Evolutionary conservation across 1,140 invertebrate genomes (phyloP).

Genomic region (Lineus longissimus): DNA sequence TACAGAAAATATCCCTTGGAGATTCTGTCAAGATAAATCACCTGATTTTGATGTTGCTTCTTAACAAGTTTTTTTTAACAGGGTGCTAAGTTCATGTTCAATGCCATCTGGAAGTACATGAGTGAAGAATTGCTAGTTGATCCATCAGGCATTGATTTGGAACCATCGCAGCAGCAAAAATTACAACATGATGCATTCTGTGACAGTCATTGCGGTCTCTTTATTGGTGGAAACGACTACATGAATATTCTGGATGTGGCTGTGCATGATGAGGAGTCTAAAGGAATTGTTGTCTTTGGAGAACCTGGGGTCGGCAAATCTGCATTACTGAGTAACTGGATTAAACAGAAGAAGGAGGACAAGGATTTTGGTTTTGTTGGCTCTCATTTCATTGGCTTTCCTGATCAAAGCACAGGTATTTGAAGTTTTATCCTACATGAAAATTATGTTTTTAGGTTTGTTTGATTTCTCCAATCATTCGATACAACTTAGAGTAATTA

Average conservation of each 20-base stretch:
- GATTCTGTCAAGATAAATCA: too few species aligned
- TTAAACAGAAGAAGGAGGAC: conserved; percentile 14
- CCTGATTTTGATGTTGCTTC: too few species aligned
- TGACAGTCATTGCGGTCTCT: conserved; percentile 22
- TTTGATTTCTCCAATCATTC: too few species aligned
- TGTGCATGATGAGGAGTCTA: conserved; percentile 12
- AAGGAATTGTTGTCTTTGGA: conserved; percentile 26
- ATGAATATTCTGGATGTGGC: conserved; percentile 14
- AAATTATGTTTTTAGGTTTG: too few species aligned
- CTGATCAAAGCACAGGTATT: conserved; percentile 29
- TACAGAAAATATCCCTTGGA: too few species aligned
- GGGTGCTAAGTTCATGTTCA: conserved; percentile 43
- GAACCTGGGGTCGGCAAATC: conserved; percentile 34
- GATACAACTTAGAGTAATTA: too few species aligned
- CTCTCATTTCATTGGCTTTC: conserved; percentile 33
- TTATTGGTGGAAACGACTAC: conserved; percentile 21
- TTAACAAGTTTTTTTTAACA: conserved; percentile 20
- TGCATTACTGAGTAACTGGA: conserved; percentile 28
- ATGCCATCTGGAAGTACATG: conserved; percentile 33
- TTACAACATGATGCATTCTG: conserved; percentile 34
- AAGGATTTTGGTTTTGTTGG: conserved; percentile 15
- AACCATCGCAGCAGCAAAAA: conserved; percentile 11
- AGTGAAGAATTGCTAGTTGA: conserved; percentile 27
- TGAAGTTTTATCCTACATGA: not conserved
- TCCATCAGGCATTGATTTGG: not conserved